Conservation (phyloP, 2,113 vertebrate species). For the Oceanodroma tethys region DNA sequence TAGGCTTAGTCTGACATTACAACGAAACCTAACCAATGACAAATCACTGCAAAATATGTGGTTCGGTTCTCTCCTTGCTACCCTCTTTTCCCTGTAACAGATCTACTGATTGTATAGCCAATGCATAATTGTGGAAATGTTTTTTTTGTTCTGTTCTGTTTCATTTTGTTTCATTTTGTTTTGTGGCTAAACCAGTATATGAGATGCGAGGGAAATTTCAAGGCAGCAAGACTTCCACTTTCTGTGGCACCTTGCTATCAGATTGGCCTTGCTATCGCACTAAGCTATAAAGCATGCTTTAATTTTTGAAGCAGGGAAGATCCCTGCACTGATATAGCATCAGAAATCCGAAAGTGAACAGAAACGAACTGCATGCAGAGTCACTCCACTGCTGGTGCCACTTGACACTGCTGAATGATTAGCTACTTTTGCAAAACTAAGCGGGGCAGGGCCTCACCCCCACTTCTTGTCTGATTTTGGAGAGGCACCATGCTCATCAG, state of each 20-base stretch:
- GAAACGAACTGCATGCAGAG: not conserved
- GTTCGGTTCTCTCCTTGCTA: not conserved
- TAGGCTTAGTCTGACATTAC: not conserved
- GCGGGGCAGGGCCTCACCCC: accelerated
- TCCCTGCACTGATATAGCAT: not conserved
- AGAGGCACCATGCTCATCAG: not conserved
- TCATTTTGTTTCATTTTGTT: not conserved
- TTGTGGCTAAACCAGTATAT: not conserved
- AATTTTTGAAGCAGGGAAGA: not conserved
- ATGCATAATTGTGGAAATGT: not conserved
- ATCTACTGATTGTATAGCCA: not conserved
- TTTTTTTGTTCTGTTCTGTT: not conserved
- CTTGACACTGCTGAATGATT: not conserved
- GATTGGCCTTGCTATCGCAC: not conserved
- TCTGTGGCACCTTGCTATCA: not conserved
- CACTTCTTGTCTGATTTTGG: not conserved
- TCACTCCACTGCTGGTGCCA: not conserved
- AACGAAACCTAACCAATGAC: not conserved
- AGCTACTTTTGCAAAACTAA: not conserved
- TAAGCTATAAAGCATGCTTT: not conserved
- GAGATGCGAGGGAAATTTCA: not conserved
- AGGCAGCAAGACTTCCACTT: not conserved
- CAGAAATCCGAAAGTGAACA: not conserved
- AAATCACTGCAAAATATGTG: not conserved
- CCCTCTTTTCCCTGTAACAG: not conserved